Evolutionary conservation across 2,113 vertebrate species (phyloP).

Genomic region (Lophura nycthemera): DNA sequence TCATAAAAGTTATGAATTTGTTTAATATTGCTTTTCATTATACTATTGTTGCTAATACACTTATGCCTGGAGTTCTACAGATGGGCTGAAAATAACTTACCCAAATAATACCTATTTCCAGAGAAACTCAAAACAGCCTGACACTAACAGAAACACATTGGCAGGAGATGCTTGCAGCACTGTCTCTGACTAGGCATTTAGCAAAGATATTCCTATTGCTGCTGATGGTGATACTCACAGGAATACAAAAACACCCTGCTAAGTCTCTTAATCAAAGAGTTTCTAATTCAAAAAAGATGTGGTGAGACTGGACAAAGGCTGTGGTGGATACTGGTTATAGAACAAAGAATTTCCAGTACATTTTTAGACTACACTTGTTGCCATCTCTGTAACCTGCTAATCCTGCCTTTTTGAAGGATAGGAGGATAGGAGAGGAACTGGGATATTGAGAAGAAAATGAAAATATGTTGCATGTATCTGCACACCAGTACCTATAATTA

Average conservation of each 20-base stretch:
- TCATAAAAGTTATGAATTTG: background rate
- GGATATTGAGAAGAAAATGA: background rate
- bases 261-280: background rate
- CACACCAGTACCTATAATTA: background rate
- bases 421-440: background rate
- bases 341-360: background rate
- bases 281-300: background rate
- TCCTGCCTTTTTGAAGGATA: background rate
- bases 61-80: background rate
- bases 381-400: background rate
- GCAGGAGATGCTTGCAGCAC: background rate
- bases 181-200: background rate
- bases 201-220: background rate
- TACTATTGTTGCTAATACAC: background rate
- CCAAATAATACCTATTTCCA: background rate
- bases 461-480: background rate
- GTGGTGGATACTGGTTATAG: background rate
- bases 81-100: background rate
- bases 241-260: background rate
- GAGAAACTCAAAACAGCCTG: background rate
- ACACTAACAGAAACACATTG: background rate
- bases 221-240: fast-evolving
- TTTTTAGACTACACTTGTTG: background rate
- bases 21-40: background rate
- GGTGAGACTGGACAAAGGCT: background rate